Base-by-base conservation (phyloP, 2,888 invertebrate species). In the Bedellia somnulentella region DNA sequence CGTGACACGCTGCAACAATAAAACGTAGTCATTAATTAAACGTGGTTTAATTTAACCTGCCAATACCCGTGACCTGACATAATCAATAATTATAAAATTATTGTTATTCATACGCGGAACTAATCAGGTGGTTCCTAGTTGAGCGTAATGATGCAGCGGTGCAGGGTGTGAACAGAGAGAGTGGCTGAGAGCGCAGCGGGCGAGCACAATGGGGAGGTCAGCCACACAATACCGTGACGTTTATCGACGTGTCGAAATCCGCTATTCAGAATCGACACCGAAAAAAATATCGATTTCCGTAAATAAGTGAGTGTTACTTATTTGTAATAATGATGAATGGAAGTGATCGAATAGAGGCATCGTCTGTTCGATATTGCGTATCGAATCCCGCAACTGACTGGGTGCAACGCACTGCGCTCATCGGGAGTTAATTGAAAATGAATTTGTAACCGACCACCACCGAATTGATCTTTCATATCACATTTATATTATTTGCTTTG, bases 231-330 rank as follows among this genome's bases (percentile, higher is more conserved):
- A 52, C 55, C 54, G 55, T 63, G 61, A 63, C 70, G 62, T 66
- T 68, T 64, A 66, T 53, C 60, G 58, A 66, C 57, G 70, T 68
- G 66, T 63, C 66, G 59, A 66, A 64, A 60, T 46, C 51, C 45
- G 45, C 52, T 51, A 70, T 75, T 68, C 64, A 70, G 59, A 57
- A 52, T 56, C 63, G 60, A 63, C 59, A 64, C 61, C 62, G 64
- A 73, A 75, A 73, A 75, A 75, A 73, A 75, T 70, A 75, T 71
- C 73, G 75, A 75, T 75, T 73, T 75, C 75, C 73, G 73, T 75
- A 73, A 75, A 73, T 75, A 75, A 75, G 71, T 57, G 71, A 73
- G 68, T 71, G 73, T 66, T 54, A 62, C 67, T 67, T 73, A 73
- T 73, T 73, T 68, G 71, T 73, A 71, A 73, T 73, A 73, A 68